Conservation (phyloP, 2,888 invertebrate genomes). For the Eueremaeus valkanovi region DNA sequence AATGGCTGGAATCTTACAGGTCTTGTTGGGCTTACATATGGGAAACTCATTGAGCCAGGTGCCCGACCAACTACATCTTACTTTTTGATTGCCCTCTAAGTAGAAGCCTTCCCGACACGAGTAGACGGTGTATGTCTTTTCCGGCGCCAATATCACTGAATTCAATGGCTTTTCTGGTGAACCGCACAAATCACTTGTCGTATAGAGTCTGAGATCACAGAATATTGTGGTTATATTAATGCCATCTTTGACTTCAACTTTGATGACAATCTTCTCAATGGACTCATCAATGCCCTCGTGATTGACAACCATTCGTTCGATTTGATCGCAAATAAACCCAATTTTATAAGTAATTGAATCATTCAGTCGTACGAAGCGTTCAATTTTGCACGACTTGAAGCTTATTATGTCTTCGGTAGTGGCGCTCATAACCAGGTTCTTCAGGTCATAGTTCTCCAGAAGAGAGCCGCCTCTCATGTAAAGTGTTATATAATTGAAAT, state of each 20-base stretch:
- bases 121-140: not conserved
- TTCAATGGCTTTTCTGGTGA: constrained; percentile 5
- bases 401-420: not conserved
- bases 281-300: not conserved
- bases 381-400: not conserved
- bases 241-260: not conserved
- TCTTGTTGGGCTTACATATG: not conserved
- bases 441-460: not conserved
- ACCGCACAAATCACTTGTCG: not conserved
- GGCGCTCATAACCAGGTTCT: not conserved
- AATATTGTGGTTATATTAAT: not conserved
- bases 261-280: not conserved
- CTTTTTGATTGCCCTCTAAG: not conserved
- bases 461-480: not conserved
- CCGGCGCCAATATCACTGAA: not conserved
- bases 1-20: not conserved
- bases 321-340: not conserved
- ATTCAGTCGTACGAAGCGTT: not conserved
- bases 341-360: not conserved
- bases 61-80: not conserved
- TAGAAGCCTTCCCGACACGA: not conserved
- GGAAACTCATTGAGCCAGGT: not conserved
- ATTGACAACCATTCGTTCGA: not conserved
- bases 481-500: not conserved
- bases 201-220: not conserved